A percentile compares a stretch with the other conserved stretches of the same genome.
These are phyloP conservation scores for Anas bernieri DNA, from an alignment of 2,797 vertebrate species.

Conservation along the genomic window DNA sequence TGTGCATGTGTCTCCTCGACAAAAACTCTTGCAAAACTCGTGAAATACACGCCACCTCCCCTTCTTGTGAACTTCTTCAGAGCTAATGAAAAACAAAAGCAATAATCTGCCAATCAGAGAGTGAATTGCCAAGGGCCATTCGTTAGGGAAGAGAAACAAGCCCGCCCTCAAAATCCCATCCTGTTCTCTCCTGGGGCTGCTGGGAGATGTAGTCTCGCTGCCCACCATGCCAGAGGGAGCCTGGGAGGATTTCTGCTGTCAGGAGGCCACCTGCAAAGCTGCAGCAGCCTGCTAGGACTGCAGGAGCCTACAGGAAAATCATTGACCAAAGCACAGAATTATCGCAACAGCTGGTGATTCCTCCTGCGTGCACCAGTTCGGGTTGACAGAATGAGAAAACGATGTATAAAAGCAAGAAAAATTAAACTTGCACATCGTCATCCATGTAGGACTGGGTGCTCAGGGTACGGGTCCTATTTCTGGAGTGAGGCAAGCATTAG, in stretches of 20 bases:
- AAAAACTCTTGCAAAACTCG: conserved; percentile 26
- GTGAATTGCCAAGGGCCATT: background rate
- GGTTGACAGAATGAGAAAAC: background rate
- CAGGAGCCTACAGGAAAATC: background rate
- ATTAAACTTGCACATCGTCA: background rate
- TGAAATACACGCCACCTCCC: conserved; percentile 1
- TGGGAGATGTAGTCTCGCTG: conserved; percentile 54
- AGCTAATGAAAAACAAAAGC: conserved; percentile 8
- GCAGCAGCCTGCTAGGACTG: background rate
- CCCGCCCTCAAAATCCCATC: background rate
- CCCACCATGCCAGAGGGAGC: accelerated
- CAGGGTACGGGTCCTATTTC: background rate
- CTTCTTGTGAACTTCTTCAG: conserved; percentile 21
- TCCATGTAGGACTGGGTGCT: background rate
- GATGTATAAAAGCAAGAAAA: background rate
- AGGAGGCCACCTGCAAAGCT: background rate
- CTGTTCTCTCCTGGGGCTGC: conserved; percentile 27
- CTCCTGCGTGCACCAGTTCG: background rate
- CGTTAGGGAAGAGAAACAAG: conserved; percentile 9
- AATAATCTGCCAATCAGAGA: background rate
- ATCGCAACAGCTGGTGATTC: background rate
- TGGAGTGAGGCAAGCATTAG: background rate
- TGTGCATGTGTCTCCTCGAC: background rate
- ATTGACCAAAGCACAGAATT: background rate
- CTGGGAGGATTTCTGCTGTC: accelerated